phyloP scores from a whole-genome alignment of 1,140 invertebrate genomes.

The Heliconius hermathena region DNA sequence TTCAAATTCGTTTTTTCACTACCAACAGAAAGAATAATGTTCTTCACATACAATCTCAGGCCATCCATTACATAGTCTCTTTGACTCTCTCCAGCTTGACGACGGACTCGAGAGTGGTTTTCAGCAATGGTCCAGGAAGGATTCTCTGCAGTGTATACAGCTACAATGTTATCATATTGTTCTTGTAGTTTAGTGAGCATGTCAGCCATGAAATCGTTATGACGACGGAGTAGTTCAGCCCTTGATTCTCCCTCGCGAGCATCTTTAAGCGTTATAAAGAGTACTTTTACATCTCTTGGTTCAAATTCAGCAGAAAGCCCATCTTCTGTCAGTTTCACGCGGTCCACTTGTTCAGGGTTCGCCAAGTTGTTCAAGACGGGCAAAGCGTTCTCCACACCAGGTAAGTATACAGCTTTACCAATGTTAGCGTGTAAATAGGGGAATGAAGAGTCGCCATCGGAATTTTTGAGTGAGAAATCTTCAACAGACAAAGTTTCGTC shows the following conservation, averaged over 20 bases:
- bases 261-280: constrained; percentile 74
- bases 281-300: constrained; percentile 55
- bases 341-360: constrained; percentile 57
- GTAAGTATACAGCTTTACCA: constrained; percentile 56
- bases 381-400: constrained; percentile 63
- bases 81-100: constrained; percentile 43
- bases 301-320: constrained; percentile 66
- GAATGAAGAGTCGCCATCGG: constrained; percentile 62
- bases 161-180: constrained; percentile 60
- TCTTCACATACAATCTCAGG: constrained; percentile 52
- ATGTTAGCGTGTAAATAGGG: constrained; percentile 64
- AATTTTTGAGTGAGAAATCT: constrained; percentile 72
- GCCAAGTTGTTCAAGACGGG: constrained; percentile 58
- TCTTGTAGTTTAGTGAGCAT: constrained; percentile 62
- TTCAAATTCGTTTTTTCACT: constrained; percentile 36
- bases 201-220: constrained; percentile 73
- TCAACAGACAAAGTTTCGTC: constrained; percentile 77
- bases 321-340: constrained; percentile 66
- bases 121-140: constrained; percentile 69
- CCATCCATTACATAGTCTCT: constrained; percentile 48
- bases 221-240: constrained; percentile 64
- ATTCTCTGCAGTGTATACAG: constrained; percentile 70
- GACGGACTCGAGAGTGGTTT: constrained; percentile 52
- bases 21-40: constrained; percentile 35
- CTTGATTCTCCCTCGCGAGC: constrained; percentile 71